Base-by-base conservation (phyloP, 1,140 invertebrate genomes). In the Aradophagus sp. region DNA sequence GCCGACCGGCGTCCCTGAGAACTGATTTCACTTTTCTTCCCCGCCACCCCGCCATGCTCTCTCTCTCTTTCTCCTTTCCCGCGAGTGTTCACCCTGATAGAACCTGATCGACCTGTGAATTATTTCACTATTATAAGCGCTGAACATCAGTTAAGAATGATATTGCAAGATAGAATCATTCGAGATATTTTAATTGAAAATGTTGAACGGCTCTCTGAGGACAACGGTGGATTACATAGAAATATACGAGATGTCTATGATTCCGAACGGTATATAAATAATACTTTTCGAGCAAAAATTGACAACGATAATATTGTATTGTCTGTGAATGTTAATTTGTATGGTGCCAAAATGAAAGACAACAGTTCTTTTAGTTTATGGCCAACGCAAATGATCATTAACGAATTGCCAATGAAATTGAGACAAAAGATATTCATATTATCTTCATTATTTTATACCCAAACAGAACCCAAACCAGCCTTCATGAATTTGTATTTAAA, bases 401-500 rank as follows among this genome's bases (percentile, higher is more conserved):
- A 31, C 14, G 69, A 75, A 63, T 45, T 75, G 7, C 66, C 70
- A 6, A 44, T 58, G 4, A 56, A 73, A 42, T 17, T 73, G 16
- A 42, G 74, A 5, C 39, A 45, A 34, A 73, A 70, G 55, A 12
- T 32, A 44, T 45, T 69, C 0, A 34, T 76, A n/a, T 31, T 71
- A 27, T 19, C 20, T 34, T 35, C 35, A 16, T 38, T 70, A 11
- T 70, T 53, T 31, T 55, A 59, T 23, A 63, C 62, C 3, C 17
- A 10, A 38, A 35, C 12, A 17, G 70, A 76, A 56, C 66, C 74
- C 10, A 59, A 45, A 35, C 56, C 62, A 13, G 14, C 11, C 29
- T 63, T 73, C 8, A 76, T 76, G 61, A 70, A 76, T 45, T 48
- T 67, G 31, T 76, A 73, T 65, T 34, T 76, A 19, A 27, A 47